A percentile compares a stretch with the other conserved stretches of the same genome.
These are phyloP conservation scores for Phasia obesa DNA, from an alignment of 2,888 invertebrate species.

Conservation along the genomic window DNA sequence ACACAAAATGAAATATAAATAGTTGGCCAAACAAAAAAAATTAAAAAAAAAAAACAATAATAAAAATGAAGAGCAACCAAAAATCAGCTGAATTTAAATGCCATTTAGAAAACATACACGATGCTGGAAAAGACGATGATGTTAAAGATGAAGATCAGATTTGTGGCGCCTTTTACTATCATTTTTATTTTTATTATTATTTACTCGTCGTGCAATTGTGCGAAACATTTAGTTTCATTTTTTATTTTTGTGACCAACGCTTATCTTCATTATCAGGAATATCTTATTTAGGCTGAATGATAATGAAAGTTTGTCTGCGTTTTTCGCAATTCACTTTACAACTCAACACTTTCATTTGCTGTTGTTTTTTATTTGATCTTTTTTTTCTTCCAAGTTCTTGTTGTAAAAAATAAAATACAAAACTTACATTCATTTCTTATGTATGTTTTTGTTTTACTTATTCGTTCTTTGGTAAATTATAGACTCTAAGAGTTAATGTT, in stretches of 20 bases:
- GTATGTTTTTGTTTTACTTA: slow-evolving; percentile 18
- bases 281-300: slow-evolving; percentile 48
- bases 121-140: slow-evolving; percentile 11
- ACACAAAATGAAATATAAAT: slow-evolving; percentile 54
- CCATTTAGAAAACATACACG: slow-evolving; percentile 46
- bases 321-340: slow-evolving; percentile 27
- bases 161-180: slow-evolving; percentile 61
- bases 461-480: slow-evolving; percentile 31
- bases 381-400: slow-evolving; percentile 1
- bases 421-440: slow-evolving; percentile 13
- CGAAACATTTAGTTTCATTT: neutral
- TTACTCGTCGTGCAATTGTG: slow-evolving; percentile 11
- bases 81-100: slow-evolving; percentile 55
- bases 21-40: slow-evolving; percentile 21
- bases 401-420: too few relatives aligned
- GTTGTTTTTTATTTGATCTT: slow-evolving; percentile 22
- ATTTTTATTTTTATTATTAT: neutral
- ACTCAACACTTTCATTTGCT: slow-evolving; percentile 57
- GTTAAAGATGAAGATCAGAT: slow-evolving; percentile 59
- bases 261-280: slow-evolving; percentile 47
- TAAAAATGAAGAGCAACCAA: slow-evolving; percentile 1
- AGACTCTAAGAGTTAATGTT: slow-evolving; percentile 52
- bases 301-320: slow-evolving; percentile 61
- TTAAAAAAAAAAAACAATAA: slow-evolving; percentile 6
- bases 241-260: slow-evolving; percentile 6